phyloP scores from a whole-genome alignment of 2,113 vertebrate species.

The Chionis minor region DNA sequence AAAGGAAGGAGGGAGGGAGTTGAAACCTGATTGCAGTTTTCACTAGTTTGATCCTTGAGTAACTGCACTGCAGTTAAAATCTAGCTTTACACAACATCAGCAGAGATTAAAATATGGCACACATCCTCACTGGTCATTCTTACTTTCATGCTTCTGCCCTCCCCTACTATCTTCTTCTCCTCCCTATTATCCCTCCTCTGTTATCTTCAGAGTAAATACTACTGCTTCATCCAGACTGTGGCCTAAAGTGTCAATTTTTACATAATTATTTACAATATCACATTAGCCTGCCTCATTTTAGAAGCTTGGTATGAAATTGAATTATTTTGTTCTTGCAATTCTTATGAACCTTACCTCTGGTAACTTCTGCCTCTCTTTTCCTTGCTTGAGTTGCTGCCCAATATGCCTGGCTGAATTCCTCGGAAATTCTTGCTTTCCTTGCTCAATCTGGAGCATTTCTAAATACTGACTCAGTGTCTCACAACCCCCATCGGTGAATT shows the following conservation, averaged over 20 bases:
- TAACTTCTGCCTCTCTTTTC: conserved; percentile 65
- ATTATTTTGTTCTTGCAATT: neutral
- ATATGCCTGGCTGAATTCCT: conserved; percentile 55
- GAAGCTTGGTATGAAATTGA: neutral
- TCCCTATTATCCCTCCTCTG: neutral
- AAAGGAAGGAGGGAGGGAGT: neutral
- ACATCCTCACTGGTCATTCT: neutral
- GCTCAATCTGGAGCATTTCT: conserved; percentile 78
- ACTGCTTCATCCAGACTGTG: neutral
- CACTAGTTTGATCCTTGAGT: neutral
- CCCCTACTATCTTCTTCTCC: neutral
- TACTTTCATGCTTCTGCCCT: neutral
- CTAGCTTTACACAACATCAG: neutral
- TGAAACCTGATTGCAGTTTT: neutral
- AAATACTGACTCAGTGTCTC: conserved; percentile 73
- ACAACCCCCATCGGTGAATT: conserved; percentile 57
- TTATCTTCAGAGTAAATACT: neutral
- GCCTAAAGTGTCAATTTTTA: neutral
- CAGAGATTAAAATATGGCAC: neutral
- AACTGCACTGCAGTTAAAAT: neutral
- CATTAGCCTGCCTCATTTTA: neutral
- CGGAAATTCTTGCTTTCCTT: conserved; percentile 74
- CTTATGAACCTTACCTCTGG: conserved; percentile 72
- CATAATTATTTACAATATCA: neutral
- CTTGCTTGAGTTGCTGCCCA: conserved; percentile 64